phyloP scores from a whole-genome alignment of 64 coral and sea anemone genomes.

The Dendronephthya gigantea region DNA sequence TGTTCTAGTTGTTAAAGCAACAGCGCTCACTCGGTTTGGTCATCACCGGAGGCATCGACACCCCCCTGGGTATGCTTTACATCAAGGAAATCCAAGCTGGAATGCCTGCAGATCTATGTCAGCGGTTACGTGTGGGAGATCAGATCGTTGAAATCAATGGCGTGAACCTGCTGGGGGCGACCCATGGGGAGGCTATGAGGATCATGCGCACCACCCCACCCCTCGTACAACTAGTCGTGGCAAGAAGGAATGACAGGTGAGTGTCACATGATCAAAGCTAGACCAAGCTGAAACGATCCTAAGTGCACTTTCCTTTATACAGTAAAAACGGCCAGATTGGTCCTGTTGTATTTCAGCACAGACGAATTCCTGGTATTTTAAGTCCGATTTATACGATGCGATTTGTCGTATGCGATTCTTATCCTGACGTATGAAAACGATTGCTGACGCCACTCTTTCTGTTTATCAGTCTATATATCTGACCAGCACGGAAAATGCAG shows the following conservation, averaged over 20 bases:
- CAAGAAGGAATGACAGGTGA: constrained; percentile 21
- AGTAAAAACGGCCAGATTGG: too few relatives aligned
- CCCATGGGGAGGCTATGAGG: constrained; percentile 66
- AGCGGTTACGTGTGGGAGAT: constrained; percentile 58
- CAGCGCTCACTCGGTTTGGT: constrained; percentile 83
- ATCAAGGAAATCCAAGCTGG: constrained; percentile 83
- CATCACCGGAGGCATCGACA: constrained; percentile 84
- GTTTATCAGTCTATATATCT: too few relatives aligned
- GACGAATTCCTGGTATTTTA: too few relatives aligned
- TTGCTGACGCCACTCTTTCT: too few relatives aligned
- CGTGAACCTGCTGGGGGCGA: constrained; percentile 60
- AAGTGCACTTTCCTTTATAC: too few relatives aligned
- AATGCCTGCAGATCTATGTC: constrained; percentile 67
- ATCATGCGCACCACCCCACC: constrained; percentile 76
- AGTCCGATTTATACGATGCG: too few relatives aligned
- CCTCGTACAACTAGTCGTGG: constrained; percentile 76
- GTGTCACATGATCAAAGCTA: too few relatives aligned
- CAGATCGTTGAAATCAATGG: constrained; percentile 83
- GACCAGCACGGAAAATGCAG: too few relatives aligned
- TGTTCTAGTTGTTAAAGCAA: constrained; percentile 65
- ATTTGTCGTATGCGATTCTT: too few relatives aligned
- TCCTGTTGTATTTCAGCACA: too few relatives aligned
- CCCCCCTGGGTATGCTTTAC: constrained; percentile 86
- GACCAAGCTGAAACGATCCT: too few relatives aligned
- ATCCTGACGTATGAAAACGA: too few relatives aligned